phyloP scores from a whole-genome alignment of 1,140 invertebrate genomes.

The Grapholita molesta region DNA sequence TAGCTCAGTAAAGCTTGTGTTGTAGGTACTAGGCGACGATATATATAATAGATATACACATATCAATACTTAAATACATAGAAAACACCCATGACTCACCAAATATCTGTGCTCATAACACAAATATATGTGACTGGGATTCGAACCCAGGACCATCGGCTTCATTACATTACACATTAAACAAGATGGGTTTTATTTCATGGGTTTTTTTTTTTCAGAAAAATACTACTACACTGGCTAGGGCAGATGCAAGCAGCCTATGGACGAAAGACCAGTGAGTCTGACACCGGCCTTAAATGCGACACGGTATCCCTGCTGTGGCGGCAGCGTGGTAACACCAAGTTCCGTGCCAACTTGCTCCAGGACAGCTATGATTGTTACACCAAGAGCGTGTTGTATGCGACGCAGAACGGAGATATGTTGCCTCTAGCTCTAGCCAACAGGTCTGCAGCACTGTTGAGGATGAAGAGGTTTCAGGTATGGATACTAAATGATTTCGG shows the following conservation, averaged over 20 bases:
- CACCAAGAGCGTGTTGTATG: slow-evolving; percentile 56
- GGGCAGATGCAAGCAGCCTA: slow-evolving; percentile 52
- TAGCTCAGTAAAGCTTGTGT: no score
- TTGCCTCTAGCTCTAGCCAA: slow-evolving; percentile 61
- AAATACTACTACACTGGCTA: slow-evolving; percentile 58
- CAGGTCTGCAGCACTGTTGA: slow-evolving; percentile 56
- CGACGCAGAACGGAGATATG: slow-evolving; percentile 50
- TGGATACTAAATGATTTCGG: background rate
- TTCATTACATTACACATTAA: no score
- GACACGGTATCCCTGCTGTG: slow-evolving; percentile 55
- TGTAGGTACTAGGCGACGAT: no score
- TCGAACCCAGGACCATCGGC: no score
- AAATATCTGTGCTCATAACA: no score
- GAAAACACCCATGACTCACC: no score
- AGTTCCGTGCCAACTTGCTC: slow-evolving; percentile 46
- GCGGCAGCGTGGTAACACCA: slow-evolving; percentile 59
- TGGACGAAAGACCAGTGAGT: slow-evolving; percentile 44
- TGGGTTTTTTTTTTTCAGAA: slow-evolving; percentile 31
- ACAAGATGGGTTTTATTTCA: no score
- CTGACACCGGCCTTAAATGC: slow-evolving; percentile 56
- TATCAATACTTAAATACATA: no score
- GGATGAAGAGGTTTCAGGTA: slow-evolving; percentile 57
- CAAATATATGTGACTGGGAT: no score
- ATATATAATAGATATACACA: no score
- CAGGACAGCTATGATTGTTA: slow-evolving; percentile 60